Evolutionary conservation across 2,113 vertebrate genomes (phyloP).

Genomic region (Thamnaconus septentrionalis): DNA sequence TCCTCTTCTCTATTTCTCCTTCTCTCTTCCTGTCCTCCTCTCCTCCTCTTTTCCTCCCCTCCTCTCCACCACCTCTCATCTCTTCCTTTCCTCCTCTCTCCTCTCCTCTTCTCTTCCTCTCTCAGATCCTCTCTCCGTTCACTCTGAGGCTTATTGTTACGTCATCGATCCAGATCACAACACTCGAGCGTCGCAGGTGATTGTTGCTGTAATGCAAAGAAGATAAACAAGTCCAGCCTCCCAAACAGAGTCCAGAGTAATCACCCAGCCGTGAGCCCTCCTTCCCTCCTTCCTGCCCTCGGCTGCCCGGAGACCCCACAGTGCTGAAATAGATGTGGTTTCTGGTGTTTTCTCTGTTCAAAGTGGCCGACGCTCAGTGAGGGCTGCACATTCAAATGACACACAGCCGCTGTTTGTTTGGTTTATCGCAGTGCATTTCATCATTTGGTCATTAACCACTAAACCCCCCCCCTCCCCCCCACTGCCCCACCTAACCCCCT

Average conservation of each 20-base stretch:
- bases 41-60: too few relatives aligned
- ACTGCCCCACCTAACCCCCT: background rate
- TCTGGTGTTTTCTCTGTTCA: constrained; percentile 64
- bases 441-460: constrained; percentile 31
- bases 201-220: constrained; percentile 38
- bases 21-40: too few relatives aligned
- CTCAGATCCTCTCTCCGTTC: too few relatives aligned
- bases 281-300: constrained; percentile 45
- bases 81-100: too few relatives aligned
- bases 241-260: constrained; percentile 59
- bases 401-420: constrained; percentile 70
- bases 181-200: constrained; percentile 19
- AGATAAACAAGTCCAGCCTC: constrained; percentile 29
- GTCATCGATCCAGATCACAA: constrained; percentile 31
- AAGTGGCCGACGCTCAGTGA: constrained; percentile 63
- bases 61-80: too few relatives aligned
- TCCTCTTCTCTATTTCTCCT: too few relatives aligned
- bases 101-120: too few relatives aligned
- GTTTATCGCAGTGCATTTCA: constrained; percentile 60
- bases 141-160: too few relatives aligned
- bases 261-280: constrained; percentile 54
- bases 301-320: constrained; percentile 69
- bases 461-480: constrained; percentile 15
- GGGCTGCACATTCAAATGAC: constrained; percentile 64
- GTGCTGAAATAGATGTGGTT: constrained; percentile 77